Evolutionary conservation across 2,888 invertebrate species (phyloP), one percentile per base, ranked within the genome.

Genomic region (Nemoura dubitans): DNA sequence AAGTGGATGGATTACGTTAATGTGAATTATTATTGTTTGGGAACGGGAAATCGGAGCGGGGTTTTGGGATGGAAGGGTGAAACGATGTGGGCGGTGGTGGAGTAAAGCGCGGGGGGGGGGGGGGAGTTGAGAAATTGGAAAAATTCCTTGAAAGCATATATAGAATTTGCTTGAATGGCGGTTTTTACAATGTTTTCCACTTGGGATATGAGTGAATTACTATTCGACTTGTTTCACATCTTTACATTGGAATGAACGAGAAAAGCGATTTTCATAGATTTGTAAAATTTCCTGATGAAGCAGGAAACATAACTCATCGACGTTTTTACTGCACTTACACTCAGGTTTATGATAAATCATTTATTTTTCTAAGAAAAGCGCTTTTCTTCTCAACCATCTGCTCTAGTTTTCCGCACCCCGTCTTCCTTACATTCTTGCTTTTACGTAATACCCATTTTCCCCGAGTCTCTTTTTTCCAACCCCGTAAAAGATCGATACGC

Each of bases 401-500:
- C 81, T 81, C 21, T 29, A n/a, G 81, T 21, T 30, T 81, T 81
- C 29, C 81, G 27, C 28, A 29, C 29, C 81, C 10, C 28, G 81
- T 81, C 30, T 27, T 29, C 30, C n/a, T 36, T 10, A n/a, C 30
- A 14, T 2, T n/a, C 25, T 27, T 25, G 27, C 21, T 78, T 78
- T 78, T 29, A 78, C 78, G 14, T 59, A 59, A 59, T 59, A 14
- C 59, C 59, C 59, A 59, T 59, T 59, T 59, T 78, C 78, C 78
- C 7, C 81, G 29, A 28, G 28, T 16, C 2, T 16, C 21, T 21
- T 30, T 30, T 30, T 81, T 81, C 28, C n/a, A 30, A 7, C 81
- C 10, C 2, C 81, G 14, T 28, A 7, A 59, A 26, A 43, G 36
- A 83, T 83, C 83, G 83, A 83, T 83, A 83, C 36, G 36, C 83